Evolutionary conservation across 1,140 invertebrate genomes (phyloP).

Genomic region (Solenopsis fugax): DNA sequence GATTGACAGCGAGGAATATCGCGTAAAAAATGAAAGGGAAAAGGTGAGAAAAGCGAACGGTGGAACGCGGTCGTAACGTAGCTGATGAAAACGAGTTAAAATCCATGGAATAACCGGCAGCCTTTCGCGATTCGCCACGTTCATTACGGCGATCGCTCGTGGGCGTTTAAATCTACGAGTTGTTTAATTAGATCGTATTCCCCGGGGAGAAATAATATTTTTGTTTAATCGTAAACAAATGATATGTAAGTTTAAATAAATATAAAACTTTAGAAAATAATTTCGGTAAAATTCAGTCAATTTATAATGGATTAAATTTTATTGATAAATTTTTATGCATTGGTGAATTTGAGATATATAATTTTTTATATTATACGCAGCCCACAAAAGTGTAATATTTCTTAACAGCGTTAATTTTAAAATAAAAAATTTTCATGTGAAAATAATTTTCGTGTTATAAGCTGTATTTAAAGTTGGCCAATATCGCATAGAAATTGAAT

Average conservation of each 20-base stretch:
- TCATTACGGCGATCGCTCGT: slow-evolving; percentile 9
- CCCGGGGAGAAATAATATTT: background rate
- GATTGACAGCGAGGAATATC: slow-evolving; percentile 56
- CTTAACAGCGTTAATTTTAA: background rate
- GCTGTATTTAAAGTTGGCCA: background rate
- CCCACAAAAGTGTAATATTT: background rate
- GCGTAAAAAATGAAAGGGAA: slow-evolving; percentile 39
- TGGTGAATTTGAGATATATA: background rate
- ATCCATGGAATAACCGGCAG: slow-evolving; percentile 29
- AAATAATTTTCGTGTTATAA: background rate
- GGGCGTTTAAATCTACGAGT: slow-evolving; percentile 9
- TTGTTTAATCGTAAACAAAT: slow-evolving; percentile 5
- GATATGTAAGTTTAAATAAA: background rate
- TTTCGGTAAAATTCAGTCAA: background rate
- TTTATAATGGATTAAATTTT: background rate
- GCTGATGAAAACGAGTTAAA: slow-evolving; percentile 48
- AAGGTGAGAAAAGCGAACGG: no score
- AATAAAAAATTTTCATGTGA: background rate
- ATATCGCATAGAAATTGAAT: background rate
- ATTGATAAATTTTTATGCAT: background rate
- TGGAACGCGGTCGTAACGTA: slow-evolving; percentile 6
- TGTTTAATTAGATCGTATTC: slow-evolving; percentile 35
- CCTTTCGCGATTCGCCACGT: slow-evolving; percentile 13
- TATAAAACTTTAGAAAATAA: background rate
- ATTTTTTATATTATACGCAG: background rate